A percentile compares a stretch with the other conserved stretches of the same genome.
phyloP scores from a whole-genome alignment of 2,888 invertebrate species.

The Aspidiotus destructor region DNA sequence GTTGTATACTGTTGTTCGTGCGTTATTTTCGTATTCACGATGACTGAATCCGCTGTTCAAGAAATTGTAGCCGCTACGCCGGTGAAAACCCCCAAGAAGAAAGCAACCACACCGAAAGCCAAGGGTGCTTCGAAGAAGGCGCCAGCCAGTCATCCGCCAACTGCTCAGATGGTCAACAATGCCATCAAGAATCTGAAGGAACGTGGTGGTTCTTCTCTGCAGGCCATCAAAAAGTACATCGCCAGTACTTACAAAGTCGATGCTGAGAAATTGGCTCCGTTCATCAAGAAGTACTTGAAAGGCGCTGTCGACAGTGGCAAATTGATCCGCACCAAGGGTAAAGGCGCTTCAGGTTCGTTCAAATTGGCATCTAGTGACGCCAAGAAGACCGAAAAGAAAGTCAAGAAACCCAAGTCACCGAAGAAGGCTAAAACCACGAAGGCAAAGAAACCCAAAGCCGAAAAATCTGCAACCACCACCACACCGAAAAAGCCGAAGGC shows the following conservation, averaged over 20 bases:
- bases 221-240: conserved; percentile 55
- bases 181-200: conserved; percentile 43
- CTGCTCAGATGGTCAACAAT: conserved; percentile 49
- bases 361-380: conserved; percentile 10
- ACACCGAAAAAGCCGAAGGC: conserved; percentile 29
- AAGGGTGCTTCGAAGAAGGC: conserved; percentile 36
- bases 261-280: conserved; percentile 48
- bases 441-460: conserved; percentile 33
- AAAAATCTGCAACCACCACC: conserved; percentile 32
- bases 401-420: background rate
- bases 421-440: background rate
- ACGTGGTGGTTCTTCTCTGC: conserved; percentile 47
- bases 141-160: conserved; percentile 45
- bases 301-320: conserved; percentile 43
- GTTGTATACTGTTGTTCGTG: too few relatives aligned
- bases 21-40: background rate
- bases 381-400: conserved; percentile 5
- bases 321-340: conserved; percentile 23
- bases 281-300: conserved; percentile 52
- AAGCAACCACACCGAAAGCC: conserved; percentile 1
- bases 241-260: conserved; percentile 51
- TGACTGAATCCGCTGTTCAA: conserved; percentile 13
- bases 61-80: conserved; percentile 20
- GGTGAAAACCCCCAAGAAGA: conserved; percentile 36
- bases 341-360: conserved; percentile 18